Evolutionary conservation across 2,797 vertebrate genomes (phyloP), one percentile per base, ranked within the genome.

Genomic region (Lates japonicus): DNA sequence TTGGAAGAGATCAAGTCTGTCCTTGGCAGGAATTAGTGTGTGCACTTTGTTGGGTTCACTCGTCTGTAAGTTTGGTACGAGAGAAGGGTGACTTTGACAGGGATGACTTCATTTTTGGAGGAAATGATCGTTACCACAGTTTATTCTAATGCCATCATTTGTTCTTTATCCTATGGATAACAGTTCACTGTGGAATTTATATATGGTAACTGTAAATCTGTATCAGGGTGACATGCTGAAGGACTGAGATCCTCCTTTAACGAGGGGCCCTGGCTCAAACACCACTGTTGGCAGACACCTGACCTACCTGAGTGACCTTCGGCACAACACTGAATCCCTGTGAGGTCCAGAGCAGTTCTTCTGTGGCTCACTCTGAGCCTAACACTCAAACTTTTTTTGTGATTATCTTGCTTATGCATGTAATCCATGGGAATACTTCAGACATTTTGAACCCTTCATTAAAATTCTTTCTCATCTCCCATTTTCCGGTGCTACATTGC

Each of bases 41-140:
- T 79, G 57, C 29, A 46, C 69, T 66, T 73, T 81, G 80, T 81
- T 70, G 66, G 76, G 72, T 75, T 83, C 70, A 66, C 25, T 58
- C 46, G 35, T 67, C 71, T 60, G 12, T 80, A 61, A 74, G 71
- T 81, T 65, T 69, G 49, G 8, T 65, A 25, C 8, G 1, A 65
- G 66, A 83, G 37, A 73, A 58, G 7, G 39, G 61, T 86, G 86
- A 92, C 89, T 88, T 92, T 91, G 86, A 80, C 66, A 60, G 75
- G 63, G 84, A 49, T 46, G 2, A 61, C 48, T 76, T 83, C 0
- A 73, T 74, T 65, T 79, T 70, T 46, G 2, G 25, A 35, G 46
- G 13, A 82, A 29, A 46, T 41, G 11, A 60, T 61, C 0, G 2
- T 41, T n/a, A 25, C 7, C 17, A 52, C n/a, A 57, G 22, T 64